phyloP scores from a whole-genome alignment of 2,888 invertebrate species.

The Diarsia mendica region DNA sequence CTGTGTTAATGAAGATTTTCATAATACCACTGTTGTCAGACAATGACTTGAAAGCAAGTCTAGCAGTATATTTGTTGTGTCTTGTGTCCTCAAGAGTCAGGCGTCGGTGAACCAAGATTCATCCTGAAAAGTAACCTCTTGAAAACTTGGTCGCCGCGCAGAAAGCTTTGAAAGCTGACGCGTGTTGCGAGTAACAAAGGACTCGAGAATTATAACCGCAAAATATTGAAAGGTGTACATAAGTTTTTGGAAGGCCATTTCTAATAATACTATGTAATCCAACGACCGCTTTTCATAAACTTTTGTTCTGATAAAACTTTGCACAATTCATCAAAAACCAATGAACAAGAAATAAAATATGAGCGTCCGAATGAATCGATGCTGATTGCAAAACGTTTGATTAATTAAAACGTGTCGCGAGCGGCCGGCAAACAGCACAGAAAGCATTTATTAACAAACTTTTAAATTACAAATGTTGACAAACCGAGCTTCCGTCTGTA shows the following conservation, averaged over 20 bases:
- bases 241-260: background rate
- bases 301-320: background rate
- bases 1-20: background rate
- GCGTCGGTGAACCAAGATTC: background rate
- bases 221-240: background rate
- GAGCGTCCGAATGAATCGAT: conserved; percentile 25
- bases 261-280: background rate
- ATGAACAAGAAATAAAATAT: conserved; percentile 33
- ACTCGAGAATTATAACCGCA: background rate
- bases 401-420: conserved; percentile 46
- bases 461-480: conserved; percentile 46
- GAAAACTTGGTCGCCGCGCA: conserved; percentile 5
- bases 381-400: conserved; percentile 50
- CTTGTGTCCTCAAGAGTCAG: background rate
- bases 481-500: conserved; percentile 26
- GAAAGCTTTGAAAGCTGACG: conserved; percentile 15
- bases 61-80: conserved; percentile 3
- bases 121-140: conserved; percentile 9
- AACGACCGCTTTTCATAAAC: background rate
- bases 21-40: background rate
- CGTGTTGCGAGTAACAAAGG: background rate
- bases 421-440: conserved; percentile 13
- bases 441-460: conserved; percentile 49
- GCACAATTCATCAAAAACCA: background rate
- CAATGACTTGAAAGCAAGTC: conserved; percentile 13